phyloP scores from a whole-genome alignment of 2,113 vertebrate species.

The Jaculus jaculus region DNA sequence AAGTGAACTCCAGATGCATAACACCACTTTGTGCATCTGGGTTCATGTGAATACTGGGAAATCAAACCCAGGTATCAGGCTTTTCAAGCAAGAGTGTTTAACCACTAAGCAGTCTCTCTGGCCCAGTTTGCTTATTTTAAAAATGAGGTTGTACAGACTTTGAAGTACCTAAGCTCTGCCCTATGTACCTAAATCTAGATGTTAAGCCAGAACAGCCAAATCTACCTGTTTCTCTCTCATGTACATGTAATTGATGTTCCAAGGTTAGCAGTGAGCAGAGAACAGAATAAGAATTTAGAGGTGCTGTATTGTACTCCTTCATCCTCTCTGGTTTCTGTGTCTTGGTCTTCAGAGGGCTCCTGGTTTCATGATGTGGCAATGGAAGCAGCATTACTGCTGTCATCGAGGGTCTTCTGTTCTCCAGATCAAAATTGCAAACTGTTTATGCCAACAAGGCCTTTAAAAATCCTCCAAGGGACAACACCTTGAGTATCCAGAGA shows the following conservation, averaged over 20 bases:
- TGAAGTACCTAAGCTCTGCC: background rate
- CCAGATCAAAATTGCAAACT: slow-evolving; percentile 43
- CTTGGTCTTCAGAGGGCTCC: background rate
- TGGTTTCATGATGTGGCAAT: background rate
- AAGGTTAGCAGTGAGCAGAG: background rate
- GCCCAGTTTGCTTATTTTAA: too few species aligned
- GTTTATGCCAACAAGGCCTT: slow-evolving; percentile 42
- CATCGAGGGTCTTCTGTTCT: slow-evolving; percentile 22
- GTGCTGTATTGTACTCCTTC: background rate
- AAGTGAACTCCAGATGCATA: too few species aligned
- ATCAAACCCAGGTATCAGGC: too few species aligned
- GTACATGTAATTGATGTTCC: background rate
- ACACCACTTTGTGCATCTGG: too few species aligned
- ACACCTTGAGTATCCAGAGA: slow-evolving; percentile 2
- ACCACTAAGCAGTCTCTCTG: too few species aligned
- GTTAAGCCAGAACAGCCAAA: too few species aligned
- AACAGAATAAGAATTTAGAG: background rate
- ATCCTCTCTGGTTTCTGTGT: background rate
- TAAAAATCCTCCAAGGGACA: slow-evolving; percentile 12
- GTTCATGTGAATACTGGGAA: too few species aligned
- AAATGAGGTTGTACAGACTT: background rate
- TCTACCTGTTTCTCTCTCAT: background rate
- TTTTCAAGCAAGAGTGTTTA: too few species aligned
- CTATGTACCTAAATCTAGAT: background rate
- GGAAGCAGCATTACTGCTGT: background rate